phyloP scores from a whole-genome alignment of 2,113 vertebrate species.

The Ceyx melanurus region DNA sequence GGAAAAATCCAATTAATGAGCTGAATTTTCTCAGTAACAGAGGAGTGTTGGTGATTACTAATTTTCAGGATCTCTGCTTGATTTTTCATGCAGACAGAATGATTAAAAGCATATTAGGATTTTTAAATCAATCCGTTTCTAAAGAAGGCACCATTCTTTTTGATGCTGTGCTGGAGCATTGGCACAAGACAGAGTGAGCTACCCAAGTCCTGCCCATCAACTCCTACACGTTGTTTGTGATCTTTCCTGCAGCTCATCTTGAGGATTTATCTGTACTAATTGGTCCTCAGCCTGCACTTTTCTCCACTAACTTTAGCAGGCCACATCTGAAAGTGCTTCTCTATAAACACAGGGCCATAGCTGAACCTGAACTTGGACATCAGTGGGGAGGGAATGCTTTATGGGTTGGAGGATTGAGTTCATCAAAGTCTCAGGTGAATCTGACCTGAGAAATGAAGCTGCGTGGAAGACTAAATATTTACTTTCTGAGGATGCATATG shows the following conservation, averaged over 20 bases:
- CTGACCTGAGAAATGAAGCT: neutral
- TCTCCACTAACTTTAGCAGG: neutral
- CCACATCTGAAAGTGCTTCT: neutral
- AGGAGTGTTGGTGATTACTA: neutral
- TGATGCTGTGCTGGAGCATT: neutral
- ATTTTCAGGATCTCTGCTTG: neutral
- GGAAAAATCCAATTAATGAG: neutral
- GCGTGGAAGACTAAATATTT: neutral
- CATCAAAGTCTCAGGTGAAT: neutral
- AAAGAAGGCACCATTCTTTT: neutral
- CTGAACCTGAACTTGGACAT: neutral
- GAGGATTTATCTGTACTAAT: neutral
- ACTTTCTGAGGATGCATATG: neutral
- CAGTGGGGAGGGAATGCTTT: neutral
- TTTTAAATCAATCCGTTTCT: neutral
- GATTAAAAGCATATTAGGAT: neutral
- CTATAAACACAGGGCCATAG: fast-evolving
- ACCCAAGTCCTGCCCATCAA: neutral
- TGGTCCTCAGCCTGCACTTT: neutral
- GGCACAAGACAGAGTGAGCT: neutral
- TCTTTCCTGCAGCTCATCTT: neutral
- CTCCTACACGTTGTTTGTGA: neutral
- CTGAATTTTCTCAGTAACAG: neutral
- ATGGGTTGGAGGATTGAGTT: neutral
- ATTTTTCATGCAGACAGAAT: neutral